phyloP scores from a whole-genome alignment of 2,888 invertebrate genomes.

The Pterostichus niger region DNA sequence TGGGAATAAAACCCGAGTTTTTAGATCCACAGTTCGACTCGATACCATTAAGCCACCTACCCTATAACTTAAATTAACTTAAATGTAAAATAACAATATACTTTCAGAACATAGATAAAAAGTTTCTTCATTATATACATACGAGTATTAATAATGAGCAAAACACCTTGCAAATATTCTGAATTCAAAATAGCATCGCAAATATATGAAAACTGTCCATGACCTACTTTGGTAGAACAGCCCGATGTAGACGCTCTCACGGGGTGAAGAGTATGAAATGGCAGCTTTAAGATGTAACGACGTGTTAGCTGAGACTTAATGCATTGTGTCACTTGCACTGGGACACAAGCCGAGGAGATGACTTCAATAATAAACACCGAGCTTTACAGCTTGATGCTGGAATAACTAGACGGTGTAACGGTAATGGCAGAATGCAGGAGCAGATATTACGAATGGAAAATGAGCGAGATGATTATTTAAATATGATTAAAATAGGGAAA shows the following conservation, averaged over 20 bases:
- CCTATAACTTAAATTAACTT: no score
- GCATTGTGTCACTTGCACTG: constrained; percentile 45
- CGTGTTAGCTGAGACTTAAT: constrained; percentile 27
- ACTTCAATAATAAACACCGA: constrained; percentile 34
- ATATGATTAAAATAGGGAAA: no score
- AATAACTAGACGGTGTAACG: background rate
- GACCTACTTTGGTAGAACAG: constrained; percentile 12
- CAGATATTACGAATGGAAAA: no score
- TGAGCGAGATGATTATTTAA: no score
- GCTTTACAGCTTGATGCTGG: constrained; percentile 11
- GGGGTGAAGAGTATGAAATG: constrained; percentile 17
- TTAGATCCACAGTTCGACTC: no score
- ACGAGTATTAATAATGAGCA: background rate
- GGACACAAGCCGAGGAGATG: constrained; percentile 1
- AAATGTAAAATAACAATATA: constrained; percentile 8
- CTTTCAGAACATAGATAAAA: background rate
- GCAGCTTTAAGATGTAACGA: constrained; percentile 29
- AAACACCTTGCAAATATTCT: background rate
- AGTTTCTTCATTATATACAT: background rate
- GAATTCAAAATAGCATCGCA: constrained; percentile 14
- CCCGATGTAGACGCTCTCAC: background rate
- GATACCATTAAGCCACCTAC: no score
- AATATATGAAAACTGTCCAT: background rate
- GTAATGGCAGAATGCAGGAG: background rate
- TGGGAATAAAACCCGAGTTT: no score